Percentiles rank a stretch among this genome's conserved stretches.
Evolutionary conservation across 2,113 vertebrate genomes (phyloP).

Genomic region (Petroica traversi): DNA sequence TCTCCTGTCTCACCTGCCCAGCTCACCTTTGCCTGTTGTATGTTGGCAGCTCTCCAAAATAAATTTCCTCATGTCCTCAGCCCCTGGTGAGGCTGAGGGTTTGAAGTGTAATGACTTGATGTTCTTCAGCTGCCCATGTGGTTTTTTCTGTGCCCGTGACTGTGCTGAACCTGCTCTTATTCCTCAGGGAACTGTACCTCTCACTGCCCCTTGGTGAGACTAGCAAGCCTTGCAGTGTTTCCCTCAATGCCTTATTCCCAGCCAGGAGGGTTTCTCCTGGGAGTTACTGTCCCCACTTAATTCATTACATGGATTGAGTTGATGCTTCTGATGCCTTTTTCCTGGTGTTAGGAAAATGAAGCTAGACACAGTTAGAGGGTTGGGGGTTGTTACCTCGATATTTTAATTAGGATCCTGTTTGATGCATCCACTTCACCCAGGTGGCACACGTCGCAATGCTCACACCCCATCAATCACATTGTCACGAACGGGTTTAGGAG

Average conservation of each 20-base stretch:
- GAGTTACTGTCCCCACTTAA: not conserved
- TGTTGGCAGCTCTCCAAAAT: not conserved
- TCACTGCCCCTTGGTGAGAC: not conserved
- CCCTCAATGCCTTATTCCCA: not conserved
- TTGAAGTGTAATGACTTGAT: not conserved
- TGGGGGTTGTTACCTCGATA: too few species aligned
- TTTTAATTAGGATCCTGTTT: too few species aligned
- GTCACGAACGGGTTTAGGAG: too few species aligned
- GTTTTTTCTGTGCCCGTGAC: rapidly evolving
- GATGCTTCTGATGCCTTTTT: too few species aligned
- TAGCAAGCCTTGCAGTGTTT: not conserved
- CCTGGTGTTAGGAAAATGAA: too few species aligned
- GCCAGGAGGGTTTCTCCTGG: not conserved
- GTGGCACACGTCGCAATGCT: too few species aligned
- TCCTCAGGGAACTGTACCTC: not conserved
- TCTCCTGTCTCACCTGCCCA: not conserved
- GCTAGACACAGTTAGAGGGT: too few species aligned
- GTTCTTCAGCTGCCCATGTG: not conserved
- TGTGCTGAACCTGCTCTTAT: not conserved
- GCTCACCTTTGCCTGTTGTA: not conserved
- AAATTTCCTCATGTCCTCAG: not conserved
- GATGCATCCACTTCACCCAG: too few species aligned
- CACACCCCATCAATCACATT: too few species aligned
- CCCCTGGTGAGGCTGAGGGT: not conserved
- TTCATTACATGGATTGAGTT: not conserved